Percentiles rank a stretch among this genome's conserved stretches.
Evolutionary conservation across 2,113 vertebrate genomes (phyloP).

Genomic region (Monopterus albus): DNA sequence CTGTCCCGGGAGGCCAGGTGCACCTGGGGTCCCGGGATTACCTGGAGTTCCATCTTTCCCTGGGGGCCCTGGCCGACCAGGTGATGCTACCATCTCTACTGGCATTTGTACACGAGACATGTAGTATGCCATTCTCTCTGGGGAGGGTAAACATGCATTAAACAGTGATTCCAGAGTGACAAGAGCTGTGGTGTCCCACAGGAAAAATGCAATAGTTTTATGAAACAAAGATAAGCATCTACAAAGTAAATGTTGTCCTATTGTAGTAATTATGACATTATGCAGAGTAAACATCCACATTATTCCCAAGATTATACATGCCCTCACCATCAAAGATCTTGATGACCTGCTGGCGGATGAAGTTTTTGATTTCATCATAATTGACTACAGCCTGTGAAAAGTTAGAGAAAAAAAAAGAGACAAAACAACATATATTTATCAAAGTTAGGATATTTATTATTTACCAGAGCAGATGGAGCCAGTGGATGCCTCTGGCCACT

Average conservation of each 20-base stretch:
- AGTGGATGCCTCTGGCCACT: no score
- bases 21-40: slow-evolving; percentile 84
- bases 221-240: slow-evolving; percentile 5
- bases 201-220: background rate
- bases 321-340: slow-evolving; percentile 94
- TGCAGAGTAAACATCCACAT: background rate
- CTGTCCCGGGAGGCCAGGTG: slow-evolving; percentile 89
- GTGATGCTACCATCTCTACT: slow-evolving; percentile 87
- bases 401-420: slow-evolving; percentile 10
- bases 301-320: background rate
- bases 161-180: background rate
- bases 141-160: slow-evolving; percentile 22
- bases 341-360: slow-evolving; percentile 94
- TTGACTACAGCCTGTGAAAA: slow-evolving; percentile 89
- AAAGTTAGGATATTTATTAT: slow-evolving; percentile 58
- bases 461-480: slow-evolving; percentile 53
- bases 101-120: slow-evolving; percentile 91
- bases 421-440: slow-evolving; percentile 37
- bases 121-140: slow-evolving; percentile 97
- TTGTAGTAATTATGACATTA: background rate
- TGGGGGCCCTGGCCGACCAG: slow-evolving; percentile 90
- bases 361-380: slow-evolving; percentile 94
- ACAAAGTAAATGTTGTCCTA: background rate
- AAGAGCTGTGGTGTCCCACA: background rate
- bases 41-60: slow-evolving; percentile 91